Percentiles rank a stretch among this genome's conserved stretches.
Evolutionary conservation across 2,797 vertebrate genomes (phyloP).

Genomic region (Propithecus perrieri): DNA sequence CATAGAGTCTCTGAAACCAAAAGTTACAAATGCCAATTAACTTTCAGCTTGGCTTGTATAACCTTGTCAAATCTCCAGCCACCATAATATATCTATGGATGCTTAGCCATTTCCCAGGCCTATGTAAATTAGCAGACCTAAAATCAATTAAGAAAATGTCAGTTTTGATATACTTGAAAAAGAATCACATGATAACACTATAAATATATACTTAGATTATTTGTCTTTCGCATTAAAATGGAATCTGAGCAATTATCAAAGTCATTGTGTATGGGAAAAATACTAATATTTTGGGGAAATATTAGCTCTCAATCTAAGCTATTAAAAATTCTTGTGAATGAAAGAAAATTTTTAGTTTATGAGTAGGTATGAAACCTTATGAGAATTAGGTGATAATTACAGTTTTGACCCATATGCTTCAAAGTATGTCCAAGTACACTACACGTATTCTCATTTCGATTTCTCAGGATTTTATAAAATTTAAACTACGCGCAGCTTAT

Average conservation of each 20-base stretch:
- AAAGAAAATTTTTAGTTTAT: neutral
- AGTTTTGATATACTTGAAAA: neutral
- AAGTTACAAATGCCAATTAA: neutral
- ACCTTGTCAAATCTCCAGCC: neutral
- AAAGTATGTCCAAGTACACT: neutral
- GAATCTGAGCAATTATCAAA: neutral
- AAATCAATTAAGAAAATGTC: neutral
- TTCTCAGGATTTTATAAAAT: neutral
- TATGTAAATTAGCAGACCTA: neutral
- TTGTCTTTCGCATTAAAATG: neutral
- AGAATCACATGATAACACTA: no score
- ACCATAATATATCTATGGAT: neutral
- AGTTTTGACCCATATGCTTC: neutral
- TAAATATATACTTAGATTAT: neutral
- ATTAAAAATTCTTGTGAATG: neutral
- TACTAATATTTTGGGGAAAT: neutral
- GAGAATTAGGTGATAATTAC: neutral
- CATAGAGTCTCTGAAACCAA: neutral
- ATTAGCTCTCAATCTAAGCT: neutral
- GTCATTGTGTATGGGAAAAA: neutral
- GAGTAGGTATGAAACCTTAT: neutral
- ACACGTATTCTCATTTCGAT: neutral
- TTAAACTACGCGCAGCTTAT: neutral
- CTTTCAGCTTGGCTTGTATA: neutral
- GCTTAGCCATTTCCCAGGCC: neutral